These are phyloP conservation scores for Drosophila chauvacae DNA, from an alignment of 1,140 invertebrate genomes.

Conservation along the genomic window DNA sequence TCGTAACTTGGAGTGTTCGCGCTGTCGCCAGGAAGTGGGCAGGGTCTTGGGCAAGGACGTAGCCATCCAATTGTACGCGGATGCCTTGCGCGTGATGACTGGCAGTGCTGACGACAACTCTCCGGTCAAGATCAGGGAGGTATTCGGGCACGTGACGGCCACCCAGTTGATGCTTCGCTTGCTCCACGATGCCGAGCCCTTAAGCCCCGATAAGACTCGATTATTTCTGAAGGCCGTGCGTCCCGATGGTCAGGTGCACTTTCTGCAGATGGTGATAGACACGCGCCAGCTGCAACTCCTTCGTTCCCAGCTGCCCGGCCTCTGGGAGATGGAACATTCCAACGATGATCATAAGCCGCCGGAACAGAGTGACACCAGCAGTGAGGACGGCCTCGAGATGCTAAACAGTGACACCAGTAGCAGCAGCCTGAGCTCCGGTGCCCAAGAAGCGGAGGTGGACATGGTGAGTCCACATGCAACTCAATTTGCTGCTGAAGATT, in stretches of 20 bases:
- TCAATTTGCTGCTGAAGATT: neutral
- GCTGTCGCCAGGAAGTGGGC: slow-evolving; percentile 45
- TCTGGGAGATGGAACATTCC: neutral
- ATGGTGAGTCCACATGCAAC: neutral
- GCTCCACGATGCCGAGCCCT: slow-evolving; percentile 33
- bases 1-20: slow-evolving; percentile 28
- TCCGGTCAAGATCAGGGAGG: neutral
- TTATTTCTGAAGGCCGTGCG: slow-evolving; percentile 48
- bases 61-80: slow-evolving; percentile 35
- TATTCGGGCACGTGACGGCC: slow-evolving; percentile 40
- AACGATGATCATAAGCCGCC: neutral
- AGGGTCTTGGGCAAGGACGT: slow-evolving; percentile 12
- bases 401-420: slow-evolving; percentile 1
- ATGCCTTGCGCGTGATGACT: slow-evolving; percentile 28
- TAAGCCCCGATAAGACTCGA: slow-evolving; percentile 14
- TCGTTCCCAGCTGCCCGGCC: slow-evolving; percentile 35
- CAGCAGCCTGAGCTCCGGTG: neutral
- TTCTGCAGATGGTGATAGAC: slow-evolving; percentile 33
- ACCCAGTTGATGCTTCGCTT: slow-evolving; percentile 55
- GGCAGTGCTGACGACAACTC: neutral
- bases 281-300: slow-evolving; percentile 27
- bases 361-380: slow-evolving; percentile 14
- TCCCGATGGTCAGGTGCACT: slow-evolving; percentile 53
- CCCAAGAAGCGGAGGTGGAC: neutral
- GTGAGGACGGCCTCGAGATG: neutral